These are phyloP conservation scores for Nyleta sp. DNA, from an alignment of 2,888 invertebrate genomes.

Conservation along the genomic window DNA sequence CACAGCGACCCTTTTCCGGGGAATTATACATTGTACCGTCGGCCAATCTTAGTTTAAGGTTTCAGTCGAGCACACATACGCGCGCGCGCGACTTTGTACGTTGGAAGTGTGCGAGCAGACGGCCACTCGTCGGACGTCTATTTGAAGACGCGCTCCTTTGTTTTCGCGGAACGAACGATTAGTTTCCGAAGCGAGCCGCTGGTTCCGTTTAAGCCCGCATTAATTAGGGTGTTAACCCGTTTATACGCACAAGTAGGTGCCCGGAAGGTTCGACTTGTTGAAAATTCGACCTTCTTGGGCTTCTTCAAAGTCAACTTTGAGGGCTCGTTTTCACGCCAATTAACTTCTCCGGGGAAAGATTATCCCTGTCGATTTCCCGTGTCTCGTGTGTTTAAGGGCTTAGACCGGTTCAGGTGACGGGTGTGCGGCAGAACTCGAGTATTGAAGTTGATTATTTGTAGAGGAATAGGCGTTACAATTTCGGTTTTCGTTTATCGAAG, in stretches of 20 bases:
- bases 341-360: slow-evolving; percentile 12
- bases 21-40: slow-evolving; percentile 44
- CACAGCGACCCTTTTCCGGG: slow-evolving; percentile 37
- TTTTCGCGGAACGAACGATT: no score
- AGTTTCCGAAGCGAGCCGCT: no score
- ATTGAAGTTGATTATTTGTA: no score
- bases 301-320: background rate
- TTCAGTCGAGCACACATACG: slow-evolving; percentile 36
- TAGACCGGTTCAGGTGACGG: background rate
- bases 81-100: slow-evolving; percentile 6
- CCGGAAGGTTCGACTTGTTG: background rate
- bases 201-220: background rate
- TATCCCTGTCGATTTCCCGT: slow-evolving; percentile 6
- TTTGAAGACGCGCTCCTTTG: no score
- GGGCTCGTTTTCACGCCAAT: slow-evolving; percentile 19
- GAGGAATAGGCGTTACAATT: no score
- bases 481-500: no score
- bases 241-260: background rate
- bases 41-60: slow-evolving; percentile 40
- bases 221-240: background rate
- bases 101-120: background rate
- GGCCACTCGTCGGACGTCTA: no score
- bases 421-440: no score
- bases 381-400: background rate
- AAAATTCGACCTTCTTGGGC: slow-evolving; percentile 12